Evolutionary conservation across 2,888 invertebrate genomes (phyloP).

Genomic region (Drosophila kuntzei): DNA sequence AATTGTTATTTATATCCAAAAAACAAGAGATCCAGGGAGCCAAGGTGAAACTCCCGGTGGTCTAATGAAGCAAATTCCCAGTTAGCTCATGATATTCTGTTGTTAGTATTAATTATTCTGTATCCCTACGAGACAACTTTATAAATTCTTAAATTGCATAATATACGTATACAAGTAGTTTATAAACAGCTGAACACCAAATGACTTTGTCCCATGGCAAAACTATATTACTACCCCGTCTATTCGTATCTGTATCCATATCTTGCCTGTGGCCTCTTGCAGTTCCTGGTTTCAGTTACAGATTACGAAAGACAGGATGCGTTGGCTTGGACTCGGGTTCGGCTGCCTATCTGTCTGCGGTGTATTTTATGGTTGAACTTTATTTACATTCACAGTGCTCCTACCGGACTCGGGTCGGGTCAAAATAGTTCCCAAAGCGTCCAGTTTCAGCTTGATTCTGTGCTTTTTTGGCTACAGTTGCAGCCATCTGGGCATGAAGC

Average conservation of each 20-base stretch:
- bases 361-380: conserved; percentile 71
- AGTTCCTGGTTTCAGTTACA: conserved; percentile 41
- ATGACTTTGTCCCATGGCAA: conserved; percentile 14
- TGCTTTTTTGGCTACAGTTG: conserved; percentile 53
- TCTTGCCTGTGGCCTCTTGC: conserved; percentile 32
- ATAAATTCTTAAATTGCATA: conserved; percentile 62
- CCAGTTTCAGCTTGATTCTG: not conserved
- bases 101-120: conserved; percentile 73
- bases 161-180: conserved; percentile 16
- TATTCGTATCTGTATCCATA: conserved; percentile 16
- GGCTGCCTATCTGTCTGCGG: conserved; percentile 62
- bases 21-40: conserved; percentile 15
- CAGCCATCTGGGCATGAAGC: conserved; percentile 33
- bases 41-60: conserved; percentile 28
- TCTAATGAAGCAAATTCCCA: conserved; percentile 16
- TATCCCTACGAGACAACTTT: conserved; percentile 27
- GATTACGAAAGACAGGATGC: conserved; percentile 44
- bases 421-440: conserved; percentile 19
- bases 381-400: conserved; percentile 72
- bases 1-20: conserved; percentile 74
- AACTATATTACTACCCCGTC: conserved; percentile 2
- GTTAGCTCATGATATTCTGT: conserved; percentile 46
- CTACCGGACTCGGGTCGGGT: conserved; percentile 5
- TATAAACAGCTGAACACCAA: conserved; percentile 24
- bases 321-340: conserved; percentile 16